Evolutionary conservation across 1,140 invertebrate species (phyloP), one percentile per base, ranked within the genome.

Genomic region (Hyles euphorbiae): DNA sequence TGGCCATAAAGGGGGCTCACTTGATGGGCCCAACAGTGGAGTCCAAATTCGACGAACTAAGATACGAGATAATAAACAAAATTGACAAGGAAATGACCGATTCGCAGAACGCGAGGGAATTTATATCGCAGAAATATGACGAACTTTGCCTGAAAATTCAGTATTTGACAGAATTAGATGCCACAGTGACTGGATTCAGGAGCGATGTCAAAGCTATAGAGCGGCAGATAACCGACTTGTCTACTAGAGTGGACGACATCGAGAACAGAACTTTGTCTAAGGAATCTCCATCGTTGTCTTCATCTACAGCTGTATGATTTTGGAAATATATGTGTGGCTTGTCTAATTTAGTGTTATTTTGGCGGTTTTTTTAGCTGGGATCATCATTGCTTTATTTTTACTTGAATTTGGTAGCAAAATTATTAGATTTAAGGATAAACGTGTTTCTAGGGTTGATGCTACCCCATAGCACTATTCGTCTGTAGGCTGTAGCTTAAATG

Each of bases 131-230:
- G 60, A 87, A 87, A 11, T 88, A 88, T 12, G 79, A 82, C 5
- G 83, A 88, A 33, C 63, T 88, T 5, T 83, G 81, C 43, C 76
- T 66, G 34, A 88, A 88, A 57, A 88, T 88, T 22, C 73, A 86
- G 10, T 81, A 71, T 67, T 50, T 88, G 45, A 75, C 83, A 0
- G 86, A 86, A 12, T 34, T 88, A 34, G 83, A 87, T 4, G 74
- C 82, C 0, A 87, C 81, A 0, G 78, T 88, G 0, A 77, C 68
- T 0, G 78, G 82, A 0, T 85, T 87, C 34, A 64, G 86, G 8
- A 80, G 63, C 43, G 86, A 88, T n/a, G 80, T 88, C 3, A 86
- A 81, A 40, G 60, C 81, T 0, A 81, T 88, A 7, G 86, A 87
- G 53, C 76, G 67, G 12, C 76, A 83, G 10, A 65, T 88, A 0